phyloP scores from a whole-genome alignment of 2,888 invertebrate genomes.

The Agrotis exclamationis region DNA sequence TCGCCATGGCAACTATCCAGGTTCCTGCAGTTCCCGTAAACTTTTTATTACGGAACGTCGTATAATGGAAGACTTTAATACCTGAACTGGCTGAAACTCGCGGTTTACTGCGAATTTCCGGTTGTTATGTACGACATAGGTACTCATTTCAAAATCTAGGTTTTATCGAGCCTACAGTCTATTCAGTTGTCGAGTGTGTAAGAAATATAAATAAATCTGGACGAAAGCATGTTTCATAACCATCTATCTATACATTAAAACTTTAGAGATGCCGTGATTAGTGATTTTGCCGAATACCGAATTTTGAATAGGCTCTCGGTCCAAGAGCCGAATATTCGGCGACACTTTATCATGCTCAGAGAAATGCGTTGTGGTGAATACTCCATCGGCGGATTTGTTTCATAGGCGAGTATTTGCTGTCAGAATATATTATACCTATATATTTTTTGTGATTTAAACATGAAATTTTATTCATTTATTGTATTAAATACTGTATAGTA shows the following conservation, averaged over 20 bases:
- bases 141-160: conserved; percentile 4
- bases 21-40: conserved; percentile 23
- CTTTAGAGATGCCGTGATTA: no score
- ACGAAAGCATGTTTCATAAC: background rate
- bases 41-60: conserved; percentile 24
- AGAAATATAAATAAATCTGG: background rate
- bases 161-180: background rate
- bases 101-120: conserved; percentile 6
- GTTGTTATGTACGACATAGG: background rate
- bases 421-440: no score
- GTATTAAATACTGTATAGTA: no score
- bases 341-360: no score
- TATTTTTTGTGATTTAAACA: no score
- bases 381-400: no score
- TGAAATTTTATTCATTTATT: no score
- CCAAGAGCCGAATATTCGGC: no score
- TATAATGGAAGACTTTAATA: conserved; percentile 4
- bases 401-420: no score
- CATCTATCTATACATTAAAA: background rate
- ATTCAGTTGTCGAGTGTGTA: background rate
- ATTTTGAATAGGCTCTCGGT: no score
- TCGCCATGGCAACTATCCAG: conserved; percentile 41
- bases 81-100: background rate
- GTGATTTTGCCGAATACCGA: no score
- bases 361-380: no score